Evolutionary conservation across 2,888 invertebrate genomes (phyloP).

Genomic region (Pyrocoelia pectoralis): DNA sequence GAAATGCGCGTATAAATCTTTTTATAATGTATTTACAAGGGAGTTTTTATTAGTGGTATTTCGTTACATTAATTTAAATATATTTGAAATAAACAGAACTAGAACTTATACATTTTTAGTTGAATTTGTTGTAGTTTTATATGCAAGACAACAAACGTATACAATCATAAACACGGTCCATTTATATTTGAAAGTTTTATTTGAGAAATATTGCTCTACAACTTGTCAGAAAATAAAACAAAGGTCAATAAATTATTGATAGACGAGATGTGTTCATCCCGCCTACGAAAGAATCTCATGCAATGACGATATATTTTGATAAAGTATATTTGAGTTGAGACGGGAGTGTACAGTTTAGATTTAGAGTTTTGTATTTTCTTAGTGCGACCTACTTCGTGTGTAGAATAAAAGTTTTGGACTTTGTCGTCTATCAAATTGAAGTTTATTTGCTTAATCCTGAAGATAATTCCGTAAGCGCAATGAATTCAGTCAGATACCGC

Average conservation of each 20-base stretch:
- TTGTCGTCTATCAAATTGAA: slow-evolving; percentile 47
- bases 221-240: slow-evolving; percentile 55
- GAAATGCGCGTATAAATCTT: neutral
- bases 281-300: slow-evolving; percentile 51
- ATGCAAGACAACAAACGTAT: slow-evolving; percentile 36
- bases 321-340: slow-evolving; percentile 51
- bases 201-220: slow-evolving; percentile 52
- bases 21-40: neutral
- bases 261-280: slow-evolving; percentile 41
- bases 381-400: slow-evolving; percentile 49
- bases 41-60: slow-evolving; percentile 4
- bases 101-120: neutral
- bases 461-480: neutral
- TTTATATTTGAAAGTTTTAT: slow-evolving; percentile 58
- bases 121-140: slow-evolving; percentile 5
- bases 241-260: slow-evolving; percentile 55
- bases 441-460: slow-evolving; percentile 38
- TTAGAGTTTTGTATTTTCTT: slow-evolving; percentile 47
- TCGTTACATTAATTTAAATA: slow-evolving; percentile 10
- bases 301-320: slow-evolving; percentile 54
- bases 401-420: slow-evolving; percentile 52
- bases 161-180: slow-evolving; percentile 53
- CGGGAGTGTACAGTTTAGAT: slow-evolving; percentile 47
- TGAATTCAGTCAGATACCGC: neutral
- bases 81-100: slow-evolving; percentile 9